Evolutionary conservation across 35 echinoderm and acorn worm genomes (phyloP).

Genomic region (Lytechinus variegatus): DNA sequence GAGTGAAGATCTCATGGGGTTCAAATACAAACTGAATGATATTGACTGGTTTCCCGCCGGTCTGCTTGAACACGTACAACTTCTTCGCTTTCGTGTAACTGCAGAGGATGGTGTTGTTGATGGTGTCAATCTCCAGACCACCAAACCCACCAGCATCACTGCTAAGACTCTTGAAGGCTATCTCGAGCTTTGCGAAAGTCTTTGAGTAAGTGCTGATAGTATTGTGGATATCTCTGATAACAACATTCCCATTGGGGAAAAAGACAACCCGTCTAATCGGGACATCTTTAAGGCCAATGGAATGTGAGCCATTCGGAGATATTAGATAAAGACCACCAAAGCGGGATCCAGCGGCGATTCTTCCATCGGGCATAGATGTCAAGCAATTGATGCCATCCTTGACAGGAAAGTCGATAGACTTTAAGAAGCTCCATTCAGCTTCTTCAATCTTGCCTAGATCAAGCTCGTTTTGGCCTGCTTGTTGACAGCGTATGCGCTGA

Average conservation of each 20-base stretch:
- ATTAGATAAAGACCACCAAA: background rate
- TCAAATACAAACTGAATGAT: background rate
- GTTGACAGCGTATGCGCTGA: background rate
- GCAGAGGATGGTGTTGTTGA: background rate
- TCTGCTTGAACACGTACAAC: background rate
- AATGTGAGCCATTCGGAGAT: background rate
- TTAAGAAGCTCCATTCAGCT: background rate
- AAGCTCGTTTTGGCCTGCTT: background rate
- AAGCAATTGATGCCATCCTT: slow-evolving; percentile 21
- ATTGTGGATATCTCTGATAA: slow-evolving; percentile 22
- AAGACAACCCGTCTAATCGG: background rate
- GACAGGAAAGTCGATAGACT: background rate
- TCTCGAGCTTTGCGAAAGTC: background rate
- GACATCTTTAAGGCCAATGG: background rate
- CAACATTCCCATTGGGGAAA: background rate
- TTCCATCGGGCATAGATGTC: slow-evolving; percentile 14
- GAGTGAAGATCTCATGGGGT: background rate
- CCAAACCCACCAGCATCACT: slow-evolving; percentile 33
- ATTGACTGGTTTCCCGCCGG: slow-evolving; percentile 13
- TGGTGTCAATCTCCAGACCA: background rate
- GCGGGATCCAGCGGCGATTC: slow-evolving; percentile 6
- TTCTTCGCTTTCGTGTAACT: slow-evolving; percentile 37
- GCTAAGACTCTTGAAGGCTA: background rate
- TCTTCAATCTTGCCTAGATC: background rate
- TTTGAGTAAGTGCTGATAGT: background rate